These are phyloP conservation scores for Alosa sapidissima DNA, from an alignment of 2,797 vertebrate species.

Conservation along the genomic window DNA sequence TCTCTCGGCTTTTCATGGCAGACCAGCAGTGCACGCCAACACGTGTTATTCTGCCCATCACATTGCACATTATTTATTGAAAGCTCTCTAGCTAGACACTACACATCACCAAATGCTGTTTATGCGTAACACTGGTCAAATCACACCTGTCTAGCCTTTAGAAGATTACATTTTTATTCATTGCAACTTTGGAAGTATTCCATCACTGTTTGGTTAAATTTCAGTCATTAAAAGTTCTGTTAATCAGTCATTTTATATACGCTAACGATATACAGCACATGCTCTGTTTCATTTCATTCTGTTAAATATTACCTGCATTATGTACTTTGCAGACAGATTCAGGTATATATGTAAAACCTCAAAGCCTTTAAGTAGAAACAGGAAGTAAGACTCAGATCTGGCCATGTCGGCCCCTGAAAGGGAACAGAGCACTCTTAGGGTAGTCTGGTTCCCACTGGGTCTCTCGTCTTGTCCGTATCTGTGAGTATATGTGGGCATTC, in stretches of 20 bases:
- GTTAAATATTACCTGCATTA: background rate
- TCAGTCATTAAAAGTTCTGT: background rate
- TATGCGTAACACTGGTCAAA: background rate
- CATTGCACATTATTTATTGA: background rate
- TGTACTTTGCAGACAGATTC: background rate
- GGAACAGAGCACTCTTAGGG: background rate
- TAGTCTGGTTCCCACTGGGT: background rate
- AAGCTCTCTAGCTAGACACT: background rate
- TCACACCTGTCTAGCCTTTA: background rate
- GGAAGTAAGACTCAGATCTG: background rate
- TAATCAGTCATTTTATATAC: background rate
- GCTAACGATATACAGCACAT: too few species aligned
- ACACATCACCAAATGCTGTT: background rate
- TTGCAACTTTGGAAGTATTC: background rate
- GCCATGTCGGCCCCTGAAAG: background rate
- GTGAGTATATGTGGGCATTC: background rate
- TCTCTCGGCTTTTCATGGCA: background rate
- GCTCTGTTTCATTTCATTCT: background rate
- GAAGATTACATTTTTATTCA: background rate
- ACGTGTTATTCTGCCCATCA: background rate
- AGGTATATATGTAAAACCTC: background rate
- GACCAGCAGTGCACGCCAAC: background rate
- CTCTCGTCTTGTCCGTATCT: background rate
- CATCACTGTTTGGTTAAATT: slow-evolving; percentile 4
- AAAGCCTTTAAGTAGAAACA: background rate